Base-by-base conservation (phyloP, 2,797 vertebrate genomes). In the Notamacropus eugenii region DNA sequence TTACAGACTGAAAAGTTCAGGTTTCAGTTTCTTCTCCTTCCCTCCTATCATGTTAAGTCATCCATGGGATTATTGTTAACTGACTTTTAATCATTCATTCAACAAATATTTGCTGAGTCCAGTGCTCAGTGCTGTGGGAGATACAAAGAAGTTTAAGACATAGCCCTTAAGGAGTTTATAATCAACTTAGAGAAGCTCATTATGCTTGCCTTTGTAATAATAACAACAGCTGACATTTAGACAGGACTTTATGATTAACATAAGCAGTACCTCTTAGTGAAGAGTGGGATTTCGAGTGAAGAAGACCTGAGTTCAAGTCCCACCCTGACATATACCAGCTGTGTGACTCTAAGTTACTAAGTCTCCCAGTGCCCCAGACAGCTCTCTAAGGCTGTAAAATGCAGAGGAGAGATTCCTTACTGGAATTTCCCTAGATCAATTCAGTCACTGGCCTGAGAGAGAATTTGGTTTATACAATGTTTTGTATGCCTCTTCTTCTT, bases 31-130 rank as follows among this genome's bases (percentile, higher is more conserved):
- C n/a, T 82, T 92, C 90, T 62, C 46, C 34, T 1, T 24, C 29
- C 90, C 62, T 67, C 55, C 58, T 94, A 95, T 95, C 82, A 50
- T 19, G 34, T 55, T 91, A 82, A 14, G 91, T 94, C 90, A 94
- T 54, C 67, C 40, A 50, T 59, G 55, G 54, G 59, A 95, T 90
- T n/a, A 92, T 52, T 93, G 92, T 52, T 91, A 90, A 46, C 52
- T 90, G 57, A 55, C 16, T 95, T 46, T 58, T 95, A 94, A 93
- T 92, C 94, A 55, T 95, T 59, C 27, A 52, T 93, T 93, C 58
- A 95, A 55, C 34, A 95, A 95, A 91, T 95, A 94, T 90, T 54
- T 59, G 24, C 74, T 46, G 74, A 87, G 22, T 50, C 74, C 40
- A 50, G 74, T 87, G 74, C 22, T 50, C 46, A 50, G 74, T 46